Percentiles rank a stretch among this genome's conserved stretches.
Conservation (phyloP, 35 echinoderm and acorn worm genomes). For the Patiria miniata region DNA sequence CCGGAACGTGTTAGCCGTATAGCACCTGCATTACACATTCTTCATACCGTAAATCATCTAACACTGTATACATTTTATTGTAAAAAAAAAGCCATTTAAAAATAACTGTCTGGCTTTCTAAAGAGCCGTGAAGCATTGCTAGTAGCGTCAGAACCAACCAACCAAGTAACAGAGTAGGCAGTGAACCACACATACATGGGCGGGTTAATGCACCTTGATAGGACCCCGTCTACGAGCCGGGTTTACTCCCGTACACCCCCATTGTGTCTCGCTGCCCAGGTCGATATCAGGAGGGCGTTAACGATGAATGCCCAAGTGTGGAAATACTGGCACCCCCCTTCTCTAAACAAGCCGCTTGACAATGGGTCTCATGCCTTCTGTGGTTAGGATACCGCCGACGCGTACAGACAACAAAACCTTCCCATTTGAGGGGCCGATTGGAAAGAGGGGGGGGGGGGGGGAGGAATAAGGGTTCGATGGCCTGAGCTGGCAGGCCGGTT, state of each 20-base stretch:
- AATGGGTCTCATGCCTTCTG: conserved; percentile 4
- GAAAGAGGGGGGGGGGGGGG: background rate
- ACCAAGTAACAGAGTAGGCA: too few species aligned
- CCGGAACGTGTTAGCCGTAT: too few species aligned
- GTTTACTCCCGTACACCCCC: conserved; percentile 16
- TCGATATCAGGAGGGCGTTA: conserved; percentile 23
- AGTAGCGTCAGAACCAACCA: too few species aligned
- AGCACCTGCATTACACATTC: too few species aligned
- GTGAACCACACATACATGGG: background rate
- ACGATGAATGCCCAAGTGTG: conserved; percentile 8
- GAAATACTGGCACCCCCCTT: background rate
- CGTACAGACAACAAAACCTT: background rate
- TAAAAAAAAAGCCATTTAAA: too few species aligned
- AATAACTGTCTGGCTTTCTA: too few species aligned
- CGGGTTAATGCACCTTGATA: background rate
- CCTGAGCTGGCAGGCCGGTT: background rate
- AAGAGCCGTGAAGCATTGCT: too few species aligned
- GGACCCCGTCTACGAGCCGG: background rate
- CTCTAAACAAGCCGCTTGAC: background rate
- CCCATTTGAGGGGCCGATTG: background rate
- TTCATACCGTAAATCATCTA: too few species aligned
- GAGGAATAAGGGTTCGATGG: background rate
- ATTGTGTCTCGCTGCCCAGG: background rate
- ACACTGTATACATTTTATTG: too few species aligned
- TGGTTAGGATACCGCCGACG: background rate